Conservation (phyloP, 2,888 invertebrate genomes). For the Rhamnusium bicolor region DNA sequence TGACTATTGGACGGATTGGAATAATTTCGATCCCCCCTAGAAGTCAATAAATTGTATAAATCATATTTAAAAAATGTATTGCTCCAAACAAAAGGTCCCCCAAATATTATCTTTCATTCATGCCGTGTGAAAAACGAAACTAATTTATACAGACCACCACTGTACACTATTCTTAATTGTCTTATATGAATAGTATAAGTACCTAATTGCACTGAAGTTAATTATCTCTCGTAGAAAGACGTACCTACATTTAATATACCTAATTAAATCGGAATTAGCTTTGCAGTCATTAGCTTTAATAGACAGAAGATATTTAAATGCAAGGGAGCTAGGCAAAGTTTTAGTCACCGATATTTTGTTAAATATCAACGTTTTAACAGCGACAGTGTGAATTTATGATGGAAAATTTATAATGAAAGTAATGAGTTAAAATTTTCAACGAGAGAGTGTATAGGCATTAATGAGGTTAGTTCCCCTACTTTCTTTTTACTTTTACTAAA, state of each 20-base stretch:
- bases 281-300: background rate
- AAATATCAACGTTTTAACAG: background rate
- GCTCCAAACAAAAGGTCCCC: no score
- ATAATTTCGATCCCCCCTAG: no score
- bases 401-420: background rate
- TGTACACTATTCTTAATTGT: background rate
- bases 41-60: no score
- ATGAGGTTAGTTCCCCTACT: conserved; percentile 31
- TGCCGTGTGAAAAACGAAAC: no score
- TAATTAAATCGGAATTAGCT: background rate
- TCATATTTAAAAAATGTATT: no score
- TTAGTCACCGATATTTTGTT: background rate
- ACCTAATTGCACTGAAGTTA: background rate
- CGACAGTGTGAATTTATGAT: background rate
- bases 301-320: background rate
- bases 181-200: background rate
- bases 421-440: conserved; percentile 8
- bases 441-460: conserved; percentile 25
- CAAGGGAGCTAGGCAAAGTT: background rate
- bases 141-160: background rate
- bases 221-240: background rate
- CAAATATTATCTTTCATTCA: no score
- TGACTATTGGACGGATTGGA: no score
- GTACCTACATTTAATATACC: background rate
- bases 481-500: conserved; percentile 31